Evolutionary conservation across 1,140 invertebrate species (phyloP).

Genomic region (Drosophila persimilis): DNA sequence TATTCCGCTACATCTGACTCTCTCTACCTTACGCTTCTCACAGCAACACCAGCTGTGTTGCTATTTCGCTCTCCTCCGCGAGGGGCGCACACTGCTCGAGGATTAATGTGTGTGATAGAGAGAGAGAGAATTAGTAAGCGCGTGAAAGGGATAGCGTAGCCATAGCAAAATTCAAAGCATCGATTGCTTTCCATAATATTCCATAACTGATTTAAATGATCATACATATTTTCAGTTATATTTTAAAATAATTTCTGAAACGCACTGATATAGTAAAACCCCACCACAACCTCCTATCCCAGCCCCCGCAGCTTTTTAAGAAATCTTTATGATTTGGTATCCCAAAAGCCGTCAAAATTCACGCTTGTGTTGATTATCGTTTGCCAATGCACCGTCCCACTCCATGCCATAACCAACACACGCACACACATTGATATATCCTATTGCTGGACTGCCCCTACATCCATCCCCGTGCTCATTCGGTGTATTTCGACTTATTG

Average conservation of each 20-base stretch:
- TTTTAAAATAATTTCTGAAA: constrained; percentile 15
- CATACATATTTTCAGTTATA: too few relatives aligned
- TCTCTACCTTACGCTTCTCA: too few relatives aligned
- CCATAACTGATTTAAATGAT: too few relatives aligned
- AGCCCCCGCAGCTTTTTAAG: constrained; percentile 12
- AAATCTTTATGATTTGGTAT: constrained; percentile 22
- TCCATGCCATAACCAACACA: constrained; percentile 24
- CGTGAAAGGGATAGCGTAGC: too few relatives aligned
- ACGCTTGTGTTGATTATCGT: constrained; percentile 41
- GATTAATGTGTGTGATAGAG: too few relatives aligned
- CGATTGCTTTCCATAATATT: too few relatives aligned
- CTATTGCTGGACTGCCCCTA: not conserved
- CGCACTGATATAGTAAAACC: not conserved
- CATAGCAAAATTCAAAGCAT: too few relatives aligned
- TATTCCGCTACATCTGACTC: too few relatives aligned
- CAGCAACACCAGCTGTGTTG: too few relatives aligned
- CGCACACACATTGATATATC: constrained; percentile 1
- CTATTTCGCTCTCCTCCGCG: too few relatives aligned
- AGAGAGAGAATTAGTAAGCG: too few relatives aligned
- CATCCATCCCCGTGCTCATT: constrained; percentile 1
- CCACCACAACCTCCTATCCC: constrained; percentile 18
- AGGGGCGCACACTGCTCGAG: too few relatives aligned
- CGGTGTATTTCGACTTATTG: constrained; percentile 37
- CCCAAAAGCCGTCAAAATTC: constrained; percentile 43
- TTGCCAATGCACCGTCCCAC: constrained; percentile 42